Conservation (phyloP, 1,140 invertebrate genomes). For the Argopecten irradians region DNA sequence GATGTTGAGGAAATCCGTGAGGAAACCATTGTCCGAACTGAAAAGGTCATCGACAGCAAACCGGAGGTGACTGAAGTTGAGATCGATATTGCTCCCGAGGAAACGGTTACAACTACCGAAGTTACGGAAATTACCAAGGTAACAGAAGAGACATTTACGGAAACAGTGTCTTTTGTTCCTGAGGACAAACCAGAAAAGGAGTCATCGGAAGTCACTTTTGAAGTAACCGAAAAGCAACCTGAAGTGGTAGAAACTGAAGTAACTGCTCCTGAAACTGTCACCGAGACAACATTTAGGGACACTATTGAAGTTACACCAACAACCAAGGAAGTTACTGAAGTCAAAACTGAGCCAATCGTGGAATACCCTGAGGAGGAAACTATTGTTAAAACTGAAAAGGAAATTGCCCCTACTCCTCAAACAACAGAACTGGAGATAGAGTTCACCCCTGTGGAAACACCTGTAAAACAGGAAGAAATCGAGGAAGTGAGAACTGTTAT, state of each 20-base stretch:
- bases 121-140: constrained; percentile 26
- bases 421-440: constrained; percentile 17
- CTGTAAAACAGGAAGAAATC: constrained; percentile 27
- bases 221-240: constrained; percentile 33
- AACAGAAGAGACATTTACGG: constrained; percentile 33
- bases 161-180: constrained; percentile 36
- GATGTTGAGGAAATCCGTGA: not conserved
- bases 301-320: constrained; percentile 32
- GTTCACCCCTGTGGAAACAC: not conserved
- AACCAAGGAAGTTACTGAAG: not conserved
- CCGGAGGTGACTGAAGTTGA: constrained; percentile 48
- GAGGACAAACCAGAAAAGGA: constrained; percentile 39
- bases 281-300: constrained; percentile 31
- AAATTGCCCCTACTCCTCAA: not conserved
- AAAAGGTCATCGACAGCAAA: constrained; percentile 40
- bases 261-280: constrained; percentile 35
- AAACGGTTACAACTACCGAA: constrained; percentile 35
- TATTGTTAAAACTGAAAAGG: not conserved
- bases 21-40: not conserved
- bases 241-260: constrained; percentile 35
- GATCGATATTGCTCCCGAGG: constrained; percentile 37
- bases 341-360: constrained; percentile 31
- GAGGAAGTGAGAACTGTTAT: constrained; percentile 38
- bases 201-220: constrained; percentile 30
- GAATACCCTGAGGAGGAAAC: constrained; percentile 27